phyloP scores from a whole-genome alignment of 2,888 invertebrate species.

The Drepanosiphum platanoidis region DNA sequence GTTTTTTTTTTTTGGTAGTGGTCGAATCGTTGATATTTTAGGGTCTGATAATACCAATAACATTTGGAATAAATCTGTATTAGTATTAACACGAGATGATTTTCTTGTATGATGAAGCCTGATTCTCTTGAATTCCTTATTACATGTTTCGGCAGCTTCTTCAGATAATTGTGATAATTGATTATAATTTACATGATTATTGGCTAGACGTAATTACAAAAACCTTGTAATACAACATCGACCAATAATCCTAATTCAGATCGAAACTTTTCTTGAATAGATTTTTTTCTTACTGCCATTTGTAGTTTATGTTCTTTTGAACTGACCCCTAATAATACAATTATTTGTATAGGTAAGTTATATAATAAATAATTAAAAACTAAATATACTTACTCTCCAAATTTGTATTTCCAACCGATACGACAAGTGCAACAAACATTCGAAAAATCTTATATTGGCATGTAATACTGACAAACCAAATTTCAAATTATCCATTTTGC shows the following conservation, averaged over 20 bases:
- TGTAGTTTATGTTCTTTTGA: background rate
- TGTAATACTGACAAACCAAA: conserved; percentile 63
- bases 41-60: too few relatives aligned
- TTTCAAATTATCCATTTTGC: background rate
- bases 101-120: too few relatives aligned
- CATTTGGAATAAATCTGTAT: too few relatives aligned
- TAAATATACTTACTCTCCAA: background rate
- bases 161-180: too few relatives aligned
- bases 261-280: conserved; percentile 3
- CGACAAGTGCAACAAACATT: conserved; percentile 62
- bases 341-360: background rate
- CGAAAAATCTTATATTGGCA: conserved; percentile 60
- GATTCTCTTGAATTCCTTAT: too few relatives aligned
- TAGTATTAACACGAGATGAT: too few relatives aligned
- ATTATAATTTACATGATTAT: too few relatives aligned
- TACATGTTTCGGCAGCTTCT: too few relatives aligned
- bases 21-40: too few relatives aligned
- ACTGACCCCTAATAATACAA: background rate
- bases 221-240: background rate
- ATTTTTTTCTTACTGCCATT: background rate
- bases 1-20: too few relatives aligned
- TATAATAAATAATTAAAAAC: background rate
- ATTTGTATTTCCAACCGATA: conserved; percentile 52
- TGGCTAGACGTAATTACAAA: too few relatives aligned
- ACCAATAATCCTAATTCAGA: background rate